phyloP scores from a whole-genome alignment of 2,113 vertebrate genomes.

The Sapayoa aenigma region DNA sequence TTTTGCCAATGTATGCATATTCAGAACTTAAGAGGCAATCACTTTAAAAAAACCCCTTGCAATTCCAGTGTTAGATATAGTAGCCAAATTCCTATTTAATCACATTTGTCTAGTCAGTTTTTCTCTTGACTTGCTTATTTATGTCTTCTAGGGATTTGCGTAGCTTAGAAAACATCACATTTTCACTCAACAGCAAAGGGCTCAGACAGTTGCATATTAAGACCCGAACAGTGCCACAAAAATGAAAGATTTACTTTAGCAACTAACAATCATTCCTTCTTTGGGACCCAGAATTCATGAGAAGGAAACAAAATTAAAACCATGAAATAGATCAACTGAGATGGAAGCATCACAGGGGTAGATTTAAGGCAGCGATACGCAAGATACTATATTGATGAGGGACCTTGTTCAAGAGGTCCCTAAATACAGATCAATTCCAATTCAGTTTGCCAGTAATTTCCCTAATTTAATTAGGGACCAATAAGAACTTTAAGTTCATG shows the following conservation, averaged over 20 bases:
- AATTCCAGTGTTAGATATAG: background rate
- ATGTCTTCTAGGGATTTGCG: background rate
- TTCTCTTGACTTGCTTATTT: background rate
- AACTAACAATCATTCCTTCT: background rate
- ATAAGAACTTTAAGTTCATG: conserved; percentile 49
- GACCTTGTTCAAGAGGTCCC: conserved; percentile 18
- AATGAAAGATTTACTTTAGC: background rate
- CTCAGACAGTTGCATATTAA: background rate
- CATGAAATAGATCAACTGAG: background rate
- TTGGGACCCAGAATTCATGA: background rate
- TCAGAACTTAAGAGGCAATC: background rate
- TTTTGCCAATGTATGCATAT: background rate
- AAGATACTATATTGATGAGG: background rate
- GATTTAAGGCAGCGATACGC: background rate
- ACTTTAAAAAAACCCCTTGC: background rate
- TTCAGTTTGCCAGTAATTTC: conserved; percentile 19
- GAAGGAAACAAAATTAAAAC: conserved; percentile 7
- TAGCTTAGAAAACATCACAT: background rate
- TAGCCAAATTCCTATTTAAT: background rate
- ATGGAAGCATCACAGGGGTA: background rate
- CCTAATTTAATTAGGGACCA: conserved; percentile 49
- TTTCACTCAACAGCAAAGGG: background rate
- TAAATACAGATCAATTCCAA: conserved; percentile 10
- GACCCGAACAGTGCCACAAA: background rate
- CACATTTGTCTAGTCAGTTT: background rate